Base-by-base conservation (phyloP, 2,113 vertebrate genomes). In the Lontra canadensis region DNA sequence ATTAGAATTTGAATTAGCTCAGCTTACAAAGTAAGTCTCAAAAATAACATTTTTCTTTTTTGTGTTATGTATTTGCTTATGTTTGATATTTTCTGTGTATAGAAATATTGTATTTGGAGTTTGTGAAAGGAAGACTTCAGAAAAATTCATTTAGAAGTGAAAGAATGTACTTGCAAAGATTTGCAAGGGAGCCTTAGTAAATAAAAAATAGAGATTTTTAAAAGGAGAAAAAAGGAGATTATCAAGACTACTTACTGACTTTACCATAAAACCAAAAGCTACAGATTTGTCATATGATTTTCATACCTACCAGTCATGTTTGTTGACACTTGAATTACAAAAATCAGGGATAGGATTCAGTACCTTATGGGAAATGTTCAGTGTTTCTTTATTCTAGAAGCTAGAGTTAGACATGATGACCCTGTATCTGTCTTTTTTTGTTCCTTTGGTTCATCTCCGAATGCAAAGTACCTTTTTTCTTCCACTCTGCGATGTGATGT, bases 1-100 rank as follows among this genome's bases (percentile, higher is more conserved):
- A 42, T 98, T 99, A 97, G 99, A 99, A 98, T 99, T 99, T 92
- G 99, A 99, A 97, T 99, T 99, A 96, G 99, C 99, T 79, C 99
- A 99, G 94, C 99, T 99, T 98, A 99, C 99, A 81, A 99, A 99
- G 99, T 99, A 99, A 98, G 99, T 98, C 65, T 92, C 29, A 21
- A 61, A 91, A 94, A 83, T 95, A 83, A 71, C 44, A 71, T 93
- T 89, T 47, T 69, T 98, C 93, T 88, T 92, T 85, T 76, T 92
- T 95, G 36, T 96, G 52, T 84, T 97, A 26, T 59, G 1, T 29
- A 52, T 96, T 87, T 81, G 34, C 73, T 86, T 94, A 26, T 83
- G n/a, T 95, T 90, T 90, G 8, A 55, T 94, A 67, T 90, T 81
- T 96, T 97, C 18, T 71, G 2, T 88, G 7, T 81, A 1, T 94